Evolutionary conservation across 92 coral and sea anemone species (phyloP).

Genomic region (Porites rus): DNA sequence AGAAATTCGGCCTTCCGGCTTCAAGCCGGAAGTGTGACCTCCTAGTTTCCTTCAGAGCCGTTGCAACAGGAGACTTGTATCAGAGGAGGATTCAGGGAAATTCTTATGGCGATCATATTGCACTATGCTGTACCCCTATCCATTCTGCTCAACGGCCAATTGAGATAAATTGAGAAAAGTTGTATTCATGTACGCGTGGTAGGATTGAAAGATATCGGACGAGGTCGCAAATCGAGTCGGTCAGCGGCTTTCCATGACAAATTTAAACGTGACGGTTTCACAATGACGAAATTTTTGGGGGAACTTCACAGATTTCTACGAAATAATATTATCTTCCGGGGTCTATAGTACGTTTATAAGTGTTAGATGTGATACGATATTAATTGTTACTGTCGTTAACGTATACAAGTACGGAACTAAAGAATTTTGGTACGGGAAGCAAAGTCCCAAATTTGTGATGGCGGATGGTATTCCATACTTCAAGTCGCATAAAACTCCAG

Average conservation of each 20-base stretch:
- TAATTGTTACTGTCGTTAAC: not conserved
- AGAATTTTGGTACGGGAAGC: not conserved
- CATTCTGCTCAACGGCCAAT: too few species aligned
- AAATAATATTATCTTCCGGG: not conserved
- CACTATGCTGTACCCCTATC: too few species aligned
- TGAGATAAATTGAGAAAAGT: too few species aligned
- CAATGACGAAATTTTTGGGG: conserved; percentile 1
- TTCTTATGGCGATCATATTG: too few species aligned
- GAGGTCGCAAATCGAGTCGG: too few species aligned
- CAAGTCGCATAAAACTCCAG: conserved; percentile 58
- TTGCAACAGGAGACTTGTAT: too few species aligned
- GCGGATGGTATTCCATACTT: conserved; percentile 46
- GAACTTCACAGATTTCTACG: not conserved
- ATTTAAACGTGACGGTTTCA: not conserved
- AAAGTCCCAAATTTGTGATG: not conserved
- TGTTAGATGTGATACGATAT: not conserved
- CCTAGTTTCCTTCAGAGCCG: too few species aligned
- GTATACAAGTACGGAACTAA: not conserved
- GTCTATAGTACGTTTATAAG: not conserved
- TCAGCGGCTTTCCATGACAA: not conserved
- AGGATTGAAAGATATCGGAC: too few species aligned
- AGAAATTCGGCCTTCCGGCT: too few species aligned
- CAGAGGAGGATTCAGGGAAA: too few species aligned
- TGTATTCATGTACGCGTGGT: too few species aligned
- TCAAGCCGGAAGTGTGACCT: too few species aligned